Percentiles rank a stretch among this genome's conserved stretches.
These are phyloP conservation scores for Campodea augens DNA, from an alignment of 1,140 invertebrate genomes.

Conservation along the genomic window DNA sequence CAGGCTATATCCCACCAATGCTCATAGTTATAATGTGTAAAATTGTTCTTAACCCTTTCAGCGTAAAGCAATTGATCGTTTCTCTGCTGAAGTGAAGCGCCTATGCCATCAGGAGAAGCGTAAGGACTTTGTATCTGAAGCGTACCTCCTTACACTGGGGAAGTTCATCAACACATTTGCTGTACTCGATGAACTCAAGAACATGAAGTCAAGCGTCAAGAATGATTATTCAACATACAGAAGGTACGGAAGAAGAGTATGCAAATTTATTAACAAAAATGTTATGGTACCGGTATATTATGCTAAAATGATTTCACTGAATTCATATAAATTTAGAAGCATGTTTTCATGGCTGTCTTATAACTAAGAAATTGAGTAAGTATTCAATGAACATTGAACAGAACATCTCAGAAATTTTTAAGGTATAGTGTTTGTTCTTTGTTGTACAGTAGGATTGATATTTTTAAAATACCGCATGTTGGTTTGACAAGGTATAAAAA, in stretches of 20 bases:
- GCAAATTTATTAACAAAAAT: too few species aligned
- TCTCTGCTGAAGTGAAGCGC: constrained; percentile 86
- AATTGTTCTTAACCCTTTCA: too few species aligned
- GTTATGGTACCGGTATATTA: constrained; percentile 1
- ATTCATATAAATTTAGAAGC: neutral
- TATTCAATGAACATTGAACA: too few species aligned
- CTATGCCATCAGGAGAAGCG: constrained; percentile 91
- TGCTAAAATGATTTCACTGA: neutral
- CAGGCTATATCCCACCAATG: too few species aligned
- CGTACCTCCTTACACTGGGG: constrained; percentile 91
- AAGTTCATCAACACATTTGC: constrained; percentile 99
- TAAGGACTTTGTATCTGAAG: constrained; percentile 97
- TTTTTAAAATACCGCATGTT: too few species aligned
- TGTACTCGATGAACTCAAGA: constrained; percentile 95
- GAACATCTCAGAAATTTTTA: too few species aligned
- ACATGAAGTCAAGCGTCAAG: constrained; percentile 99
- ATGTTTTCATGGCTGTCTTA: neutral
- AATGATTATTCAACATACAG: constrained; percentile 98
- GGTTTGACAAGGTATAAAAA: too few species aligned
- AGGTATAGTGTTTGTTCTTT: too few species aligned
- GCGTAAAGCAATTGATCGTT: constrained; percentile 89
- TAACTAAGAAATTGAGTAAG: too few species aligned
- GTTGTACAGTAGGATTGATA: too few species aligned
- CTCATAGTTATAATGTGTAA: too few species aligned
- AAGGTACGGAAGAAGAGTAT: constrained; percentile 34